phyloP scores from a whole-genome alignment of 2,113 vertebrate species.

The Psilopsiagon aurifrons region DNA sequence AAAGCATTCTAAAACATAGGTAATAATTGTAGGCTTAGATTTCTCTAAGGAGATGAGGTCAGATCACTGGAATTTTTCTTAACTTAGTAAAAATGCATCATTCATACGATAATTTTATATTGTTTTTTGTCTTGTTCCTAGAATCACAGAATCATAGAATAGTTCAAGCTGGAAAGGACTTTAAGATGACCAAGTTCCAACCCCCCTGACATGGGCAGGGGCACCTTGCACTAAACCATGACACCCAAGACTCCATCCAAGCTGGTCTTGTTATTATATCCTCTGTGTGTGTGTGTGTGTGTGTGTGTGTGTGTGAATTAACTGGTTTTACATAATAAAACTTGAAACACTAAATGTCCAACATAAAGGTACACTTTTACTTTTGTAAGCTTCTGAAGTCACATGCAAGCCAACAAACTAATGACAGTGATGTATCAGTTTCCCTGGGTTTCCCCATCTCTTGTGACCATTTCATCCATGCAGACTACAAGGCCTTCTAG shows the following conservation, averaged over 20 bases:
- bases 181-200: neutral
- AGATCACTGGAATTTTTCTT: neutral
- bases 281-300: neutral
- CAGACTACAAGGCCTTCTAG: neutral
- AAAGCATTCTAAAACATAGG: neutral
- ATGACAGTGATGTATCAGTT: neutral
- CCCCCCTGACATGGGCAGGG: neutral
- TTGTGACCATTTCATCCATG: neutral
- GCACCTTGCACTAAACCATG: neutral
- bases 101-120: neutral
- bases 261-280: neutral
- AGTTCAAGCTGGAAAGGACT: neutral
- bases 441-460: neutral
- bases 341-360: neutral
- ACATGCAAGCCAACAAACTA: neutral
- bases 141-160: neutral
- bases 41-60: neutral
- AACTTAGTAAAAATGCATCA: neutral
- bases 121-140: neutral
- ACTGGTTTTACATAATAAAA: neutral
- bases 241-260: neutral
- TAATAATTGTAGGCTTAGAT: neutral
- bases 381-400: neutral
- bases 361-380: neutral
- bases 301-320: neutral